A percentile compares a stretch with the other conserved stretches of the same genome.
Conservation (phyloP, 2,113 vertebrate species). For the Proteles cristata region DNA sequence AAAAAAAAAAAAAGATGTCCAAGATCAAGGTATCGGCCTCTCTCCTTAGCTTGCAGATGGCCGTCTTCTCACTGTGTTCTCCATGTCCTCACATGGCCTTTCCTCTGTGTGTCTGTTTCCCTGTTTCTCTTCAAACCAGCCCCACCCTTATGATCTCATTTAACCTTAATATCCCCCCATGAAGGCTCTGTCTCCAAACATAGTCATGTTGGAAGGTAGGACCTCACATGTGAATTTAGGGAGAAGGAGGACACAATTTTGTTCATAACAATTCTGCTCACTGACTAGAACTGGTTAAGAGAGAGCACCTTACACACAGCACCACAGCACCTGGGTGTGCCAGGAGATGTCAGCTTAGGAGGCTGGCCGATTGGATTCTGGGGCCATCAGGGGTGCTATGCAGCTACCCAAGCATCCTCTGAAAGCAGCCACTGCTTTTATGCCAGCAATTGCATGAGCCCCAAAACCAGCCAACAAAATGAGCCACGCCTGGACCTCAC, state of each 20-base stretch:
- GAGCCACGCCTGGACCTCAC: not conserved
- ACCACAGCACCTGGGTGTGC: not conserved
- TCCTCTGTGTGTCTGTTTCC: fast-evolving
- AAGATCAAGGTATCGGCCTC: not conserved
- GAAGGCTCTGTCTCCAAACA: not conserved
- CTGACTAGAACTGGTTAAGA: not conserved
- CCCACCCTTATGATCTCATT: not conserved
- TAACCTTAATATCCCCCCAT: not conserved
- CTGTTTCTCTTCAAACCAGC: not conserved
- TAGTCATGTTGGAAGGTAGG: not conserved
- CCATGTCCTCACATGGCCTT: not conserved
- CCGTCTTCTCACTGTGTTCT: not conserved
- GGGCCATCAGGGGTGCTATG: not conserved
- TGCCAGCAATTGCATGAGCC: not conserved
- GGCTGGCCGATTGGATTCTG: not conserved
- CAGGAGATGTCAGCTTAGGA: not conserved
- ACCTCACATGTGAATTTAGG: not conserved
- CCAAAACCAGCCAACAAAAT: not conserved
- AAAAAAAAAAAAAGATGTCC: not conserved
- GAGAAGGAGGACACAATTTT: not conserved
- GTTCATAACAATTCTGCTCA: not conserved
- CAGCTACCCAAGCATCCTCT: not conserved
- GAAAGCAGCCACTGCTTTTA: not conserved
- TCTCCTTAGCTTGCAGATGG: not conserved
- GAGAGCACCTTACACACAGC: not conserved